Evolutionary conservation across 2,888 invertebrate species (phyloP), one percentile per base, ranked within the genome.

Genomic region (Chrysolina oricalcia): DNA sequence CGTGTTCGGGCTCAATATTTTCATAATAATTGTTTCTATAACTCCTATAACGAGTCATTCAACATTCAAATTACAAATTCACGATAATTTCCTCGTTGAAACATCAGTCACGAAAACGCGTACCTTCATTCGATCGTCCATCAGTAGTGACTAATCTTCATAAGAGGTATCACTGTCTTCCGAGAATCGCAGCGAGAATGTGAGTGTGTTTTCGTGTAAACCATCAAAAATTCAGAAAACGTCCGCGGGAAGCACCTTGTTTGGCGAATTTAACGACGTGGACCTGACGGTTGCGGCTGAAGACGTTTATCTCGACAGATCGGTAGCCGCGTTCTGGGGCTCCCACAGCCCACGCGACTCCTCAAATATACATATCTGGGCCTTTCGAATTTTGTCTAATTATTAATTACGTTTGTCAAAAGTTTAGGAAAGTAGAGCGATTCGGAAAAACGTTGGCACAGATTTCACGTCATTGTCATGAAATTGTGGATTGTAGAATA

Each of bases 311-410:
- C 83, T 82, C 69, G 56, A 21, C 17, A 19, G 77, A 82, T 82
- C 82, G 77, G 81, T 81, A 81, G 82, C 82, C 83, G 80, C 80
- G 81, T 82, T 81, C 81, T 82, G 80, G 71, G 59, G 64, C 65
- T 75, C 59, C 63, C 70, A 53, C 62, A 70, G 76, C 83, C 85
- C 81, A 85, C 85, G 81, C 83, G 75, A 76, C 35, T 75, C 71
- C 78, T 67, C 76, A 78, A 78, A 81, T 81, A 82, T 79, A 79
- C 82, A 83, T 82, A 82, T 81, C 82, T 77, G 77, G 81, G 81
- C 80, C 77, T 80, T 78, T 76, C 81, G 79, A 81, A 83, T 81
- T 81, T n/a, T 77, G 76, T 84, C 83, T 84, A 83, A 83, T 83
- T 76, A 79, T 78, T 84, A 83, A 83, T 83, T 76, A 79, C 77